These are phyloP conservation scores for Tenthredo distinguenda DNA, from an alignment of 2,888 invertebrate genomes.

Conservation along the genomic window DNA sequence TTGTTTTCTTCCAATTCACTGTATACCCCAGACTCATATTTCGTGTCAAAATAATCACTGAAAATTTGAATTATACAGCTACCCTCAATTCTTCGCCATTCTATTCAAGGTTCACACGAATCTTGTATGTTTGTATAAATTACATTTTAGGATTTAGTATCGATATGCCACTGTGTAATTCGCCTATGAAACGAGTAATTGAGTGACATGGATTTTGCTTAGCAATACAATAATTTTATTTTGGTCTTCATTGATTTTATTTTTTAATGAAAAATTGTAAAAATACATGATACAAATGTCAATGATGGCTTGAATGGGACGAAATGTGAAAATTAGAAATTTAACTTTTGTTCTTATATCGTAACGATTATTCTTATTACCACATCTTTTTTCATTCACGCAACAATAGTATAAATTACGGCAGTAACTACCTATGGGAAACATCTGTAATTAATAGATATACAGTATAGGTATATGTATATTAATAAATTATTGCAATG, in stretches of 20 bases:
- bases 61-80: too few relatives aligned
- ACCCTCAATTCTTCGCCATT: neutral
- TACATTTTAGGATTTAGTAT: neutral
- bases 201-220: slow-evolving; percentile 4
- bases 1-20: neutral
- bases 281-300: slow-evolving; percentile 8
- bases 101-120: slow-evolving; percentile 5
- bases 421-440: slow-evolving; percentile 3
- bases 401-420: slow-evolving; percentile 12
- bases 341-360: neutral
- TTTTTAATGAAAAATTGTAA: neutral
- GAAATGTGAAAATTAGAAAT: slow-evolving; percentile 5
- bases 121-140: slow-evolving; percentile 22
- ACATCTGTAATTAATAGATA: slow-evolving; percentile 52
- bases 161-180: neutral
- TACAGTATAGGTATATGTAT: slow-evolving; percentile 18
- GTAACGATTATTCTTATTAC: neutral
- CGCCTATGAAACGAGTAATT: slow-evolving; percentile 1
- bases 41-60: neutral
- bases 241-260: neutral
- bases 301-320: neutral
- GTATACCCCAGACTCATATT: neutral
- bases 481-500: slow-evolving; percentile 41
- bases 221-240: neutral
- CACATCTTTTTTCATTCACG: neutral